A percentile compares a stretch with the other conserved stretches of the same genome.
These are phyloP conservation scores for Platysternon megacephalum DNA, from an alignment of 2,113 vertebrate genomes.

Conservation along the genomic window DNA sequence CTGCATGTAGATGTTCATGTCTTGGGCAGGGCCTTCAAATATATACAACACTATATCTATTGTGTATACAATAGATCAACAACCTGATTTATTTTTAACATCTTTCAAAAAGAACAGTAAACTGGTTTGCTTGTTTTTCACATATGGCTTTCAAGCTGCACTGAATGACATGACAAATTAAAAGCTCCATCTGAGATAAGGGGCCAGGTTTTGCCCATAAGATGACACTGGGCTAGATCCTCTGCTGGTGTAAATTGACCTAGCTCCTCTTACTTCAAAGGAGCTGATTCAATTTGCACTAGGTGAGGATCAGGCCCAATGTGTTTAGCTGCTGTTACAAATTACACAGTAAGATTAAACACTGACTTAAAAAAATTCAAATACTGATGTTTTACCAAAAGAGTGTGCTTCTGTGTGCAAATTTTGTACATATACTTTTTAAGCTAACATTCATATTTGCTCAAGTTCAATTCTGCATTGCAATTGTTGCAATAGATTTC, in stretches of 20 bases:
- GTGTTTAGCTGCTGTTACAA: not conserved
- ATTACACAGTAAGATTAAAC: not conserved
- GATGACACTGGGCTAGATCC: not conserved
- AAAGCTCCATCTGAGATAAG: not conserved
- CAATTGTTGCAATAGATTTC: constrained; percentile 16
- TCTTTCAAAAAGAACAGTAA: not conserved
- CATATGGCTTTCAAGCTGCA: not conserved
- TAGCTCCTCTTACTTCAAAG: not conserved
- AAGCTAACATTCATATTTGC: not conserved
- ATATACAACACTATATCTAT: too few relatives aligned
- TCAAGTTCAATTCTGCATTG: not conserved
- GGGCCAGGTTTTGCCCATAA: not conserved
- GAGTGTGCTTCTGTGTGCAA: not conserved
- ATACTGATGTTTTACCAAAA: not conserved
- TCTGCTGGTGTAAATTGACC: not conserved
- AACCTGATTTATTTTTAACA: not conserved
- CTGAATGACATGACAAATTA: not conserved
- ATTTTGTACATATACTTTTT: not conserved
- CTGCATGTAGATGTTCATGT: not conserved
- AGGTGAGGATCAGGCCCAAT: not conserved
- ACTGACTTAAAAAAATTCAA: not conserved
- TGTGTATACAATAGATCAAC: not conserved
- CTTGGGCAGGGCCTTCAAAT: not conserved
- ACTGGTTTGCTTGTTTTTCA: not conserved
- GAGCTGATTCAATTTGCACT: not conserved